Percentiles rank a stretch among this genome's conserved stretches.
Conservation (phyloP, 2,888 invertebrate species). For the Autographa gamma region DNA sequence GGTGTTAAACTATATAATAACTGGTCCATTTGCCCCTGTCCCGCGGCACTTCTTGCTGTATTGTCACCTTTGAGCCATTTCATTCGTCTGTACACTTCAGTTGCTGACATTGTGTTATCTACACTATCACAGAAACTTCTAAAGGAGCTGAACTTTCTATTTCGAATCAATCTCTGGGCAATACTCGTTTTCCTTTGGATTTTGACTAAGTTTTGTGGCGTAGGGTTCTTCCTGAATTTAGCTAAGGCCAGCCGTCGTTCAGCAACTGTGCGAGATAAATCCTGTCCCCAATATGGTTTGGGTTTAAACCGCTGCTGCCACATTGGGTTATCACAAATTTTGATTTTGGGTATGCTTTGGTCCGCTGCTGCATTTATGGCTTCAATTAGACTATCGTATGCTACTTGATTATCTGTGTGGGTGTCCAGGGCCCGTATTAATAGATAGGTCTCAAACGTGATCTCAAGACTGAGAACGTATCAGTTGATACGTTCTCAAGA, state of each 20-base stretch:
- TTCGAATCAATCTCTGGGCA: not conserved
- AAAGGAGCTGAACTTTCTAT: not conserved
- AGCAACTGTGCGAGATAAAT: constrained; percentile 6
- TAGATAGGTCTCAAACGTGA: no score
- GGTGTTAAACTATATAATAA: not conserved
- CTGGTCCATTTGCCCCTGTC: not conserved
- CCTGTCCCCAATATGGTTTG: constrained; percentile 5
- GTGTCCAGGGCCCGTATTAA: no score
- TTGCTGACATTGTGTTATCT: not conserved
- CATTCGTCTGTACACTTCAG: constrained; percentile 3
- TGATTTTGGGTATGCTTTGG: not conserved
- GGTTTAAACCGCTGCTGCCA: constrained; percentile 7
- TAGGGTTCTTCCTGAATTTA: constrained; percentile 9
- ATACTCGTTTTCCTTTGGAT: not conserved
- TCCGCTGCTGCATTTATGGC: not conserved
- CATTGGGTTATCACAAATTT: constrained; percentile 9
- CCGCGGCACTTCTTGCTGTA: not conserved
- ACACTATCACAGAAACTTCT: constrained; percentile 1
- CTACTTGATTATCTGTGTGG: constrained; percentile 4
- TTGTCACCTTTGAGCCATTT: constrained; percentile 9
- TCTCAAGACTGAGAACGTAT: no score
- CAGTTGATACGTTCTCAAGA: no score
- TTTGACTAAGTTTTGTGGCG: not conserved
- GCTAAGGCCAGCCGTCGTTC: constrained; percentile 6
- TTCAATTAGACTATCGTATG: constrained; percentile 1